phyloP scores from a whole-genome alignment of 2,888 invertebrate genomes.

The Achlya flavicornis region DNA sequence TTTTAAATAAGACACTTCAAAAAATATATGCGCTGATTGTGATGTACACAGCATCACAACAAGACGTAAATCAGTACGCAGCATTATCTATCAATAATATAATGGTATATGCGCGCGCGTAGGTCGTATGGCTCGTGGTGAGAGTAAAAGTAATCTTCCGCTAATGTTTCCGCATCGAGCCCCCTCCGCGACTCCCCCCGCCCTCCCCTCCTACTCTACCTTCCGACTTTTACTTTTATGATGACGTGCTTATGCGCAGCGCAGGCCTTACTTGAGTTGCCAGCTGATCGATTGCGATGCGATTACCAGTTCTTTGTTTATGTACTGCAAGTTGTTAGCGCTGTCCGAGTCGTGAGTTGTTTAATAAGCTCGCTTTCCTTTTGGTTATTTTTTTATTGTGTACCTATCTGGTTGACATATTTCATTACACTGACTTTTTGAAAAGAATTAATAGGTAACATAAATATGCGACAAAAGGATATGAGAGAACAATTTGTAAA shows the following conservation, averaged over 20 bases:
- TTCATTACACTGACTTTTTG: background rate
- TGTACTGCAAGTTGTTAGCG: conserved; percentile 6
- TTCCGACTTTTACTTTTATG: conserved; percentile 78
- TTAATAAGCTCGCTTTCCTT: conserved; percentile 7
- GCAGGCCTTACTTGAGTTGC: conserved; percentile 15
- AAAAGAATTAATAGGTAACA: no score
- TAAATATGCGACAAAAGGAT: no score
- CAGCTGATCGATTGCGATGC: conserved; percentile 16
- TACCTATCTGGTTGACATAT: background rate
- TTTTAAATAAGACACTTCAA: background rate
- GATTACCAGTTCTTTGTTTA: conserved; percentile 7
- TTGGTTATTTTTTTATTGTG: conserved; percentile 1
- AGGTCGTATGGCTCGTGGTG: conserved; percentile 37
- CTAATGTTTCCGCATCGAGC: conserved; percentile 60
- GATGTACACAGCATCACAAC: background rate
- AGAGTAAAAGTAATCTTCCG: conserved; percentile 79
- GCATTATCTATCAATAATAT: background rate
- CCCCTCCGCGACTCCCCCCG: conserved; percentile 24
- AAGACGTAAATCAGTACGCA: background rate
- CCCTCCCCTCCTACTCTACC: conserved; percentile 31
- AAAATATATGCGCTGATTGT: background rate
- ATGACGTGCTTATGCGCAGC: conserved; percentile 38
- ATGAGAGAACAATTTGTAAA: no score
- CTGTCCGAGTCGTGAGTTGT: conserved; percentile 1
- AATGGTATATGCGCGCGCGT: conserved; percentile 29